Evolutionary conservation across 2,888 invertebrate genomes (phyloP).

Genomic region (Cephonodes hylas): DNA sequence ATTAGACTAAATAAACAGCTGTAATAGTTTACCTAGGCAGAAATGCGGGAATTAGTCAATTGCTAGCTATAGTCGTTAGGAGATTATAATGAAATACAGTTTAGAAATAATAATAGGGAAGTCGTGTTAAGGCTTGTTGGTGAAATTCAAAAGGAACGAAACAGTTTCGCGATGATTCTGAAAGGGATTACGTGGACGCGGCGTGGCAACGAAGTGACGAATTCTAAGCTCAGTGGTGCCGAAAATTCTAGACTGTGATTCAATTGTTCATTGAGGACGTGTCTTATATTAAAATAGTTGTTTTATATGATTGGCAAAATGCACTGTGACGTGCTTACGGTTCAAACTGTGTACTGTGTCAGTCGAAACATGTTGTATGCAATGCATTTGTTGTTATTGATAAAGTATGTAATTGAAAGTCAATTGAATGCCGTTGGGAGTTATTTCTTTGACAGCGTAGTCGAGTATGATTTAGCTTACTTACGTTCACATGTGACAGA

Average conservation of each 20-base stretch:
- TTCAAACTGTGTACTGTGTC: conserved; percentile 3
- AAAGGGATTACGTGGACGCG: conserved; percentile 48
- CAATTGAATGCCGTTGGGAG: conserved; percentile 46
- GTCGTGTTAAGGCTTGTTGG: conserved; percentile 67
- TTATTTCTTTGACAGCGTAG: conserved; percentile 55
- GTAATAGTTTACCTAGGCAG: conserved; percentile 72
- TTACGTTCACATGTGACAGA: conserved; percentile 42
- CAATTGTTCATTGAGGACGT: conserved; percentile 79
- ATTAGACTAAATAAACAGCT: conserved; percentile 59
- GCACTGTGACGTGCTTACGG: conserved; percentile 37
- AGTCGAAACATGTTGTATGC: conserved; percentile 5
- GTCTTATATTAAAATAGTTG: conserved; percentile 81
- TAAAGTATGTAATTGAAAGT: conserved; percentile 18
- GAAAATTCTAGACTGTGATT: conserved; percentile 81
- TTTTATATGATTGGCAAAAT: conserved; percentile 74
- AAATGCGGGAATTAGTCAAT: conserved; percentile 74
- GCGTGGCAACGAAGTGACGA: conserved; percentile 66
- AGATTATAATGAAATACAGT: conserved; percentile 44
- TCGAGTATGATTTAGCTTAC: conserved; percentile 72
- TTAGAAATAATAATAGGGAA: conserved; percentile 46
- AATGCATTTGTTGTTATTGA: conserved; percentile 10
- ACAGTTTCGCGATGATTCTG: conserved; percentile 31
- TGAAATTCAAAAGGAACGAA: conserved; percentile 47
- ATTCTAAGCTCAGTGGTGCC: conserved; percentile 80
- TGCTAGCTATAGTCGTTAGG: conserved; percentile 77